phyloP scores from a whole-genome alignment of 2,797 vertebrate species.

The Pyrocephalus nanus region DNA sequence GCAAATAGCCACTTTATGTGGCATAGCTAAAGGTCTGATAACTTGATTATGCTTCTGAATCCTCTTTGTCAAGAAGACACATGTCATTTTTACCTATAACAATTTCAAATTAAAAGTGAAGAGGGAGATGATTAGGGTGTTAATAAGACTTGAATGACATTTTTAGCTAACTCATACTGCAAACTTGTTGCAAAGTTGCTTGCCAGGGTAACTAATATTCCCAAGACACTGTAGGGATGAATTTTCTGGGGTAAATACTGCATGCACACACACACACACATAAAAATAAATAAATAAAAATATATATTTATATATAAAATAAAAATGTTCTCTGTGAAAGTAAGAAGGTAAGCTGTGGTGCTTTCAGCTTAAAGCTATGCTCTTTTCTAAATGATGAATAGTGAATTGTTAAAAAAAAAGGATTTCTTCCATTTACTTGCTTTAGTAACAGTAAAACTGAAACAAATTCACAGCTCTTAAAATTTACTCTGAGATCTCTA shows the following conservation, averaged over 20 bases:
- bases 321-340: background rate
- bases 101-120: background rate
- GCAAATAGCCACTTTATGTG: background rate
- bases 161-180: background rate
- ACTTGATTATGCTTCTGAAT: background rate
- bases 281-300: background rate
- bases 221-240: fast-evolving
- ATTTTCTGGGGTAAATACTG: background rate
- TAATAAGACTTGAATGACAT: background rate
- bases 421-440: background rate
- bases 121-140: background rate
- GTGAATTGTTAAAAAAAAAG: background rate
- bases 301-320: background rate
- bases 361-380: background rate
- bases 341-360: background rate
- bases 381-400: background rate
- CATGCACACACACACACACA: fast-evolving
- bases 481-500: background rate
- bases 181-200: background rate
- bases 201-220: background rate
- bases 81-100: background rate
- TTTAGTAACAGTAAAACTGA: background rate
- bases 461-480: background rate
- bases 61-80: background rate
- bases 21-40: background rate